Base-by-base conservation (phyloP, 2,797 vertebrate genomes). In the Coracias cyanogaster region DNA sequence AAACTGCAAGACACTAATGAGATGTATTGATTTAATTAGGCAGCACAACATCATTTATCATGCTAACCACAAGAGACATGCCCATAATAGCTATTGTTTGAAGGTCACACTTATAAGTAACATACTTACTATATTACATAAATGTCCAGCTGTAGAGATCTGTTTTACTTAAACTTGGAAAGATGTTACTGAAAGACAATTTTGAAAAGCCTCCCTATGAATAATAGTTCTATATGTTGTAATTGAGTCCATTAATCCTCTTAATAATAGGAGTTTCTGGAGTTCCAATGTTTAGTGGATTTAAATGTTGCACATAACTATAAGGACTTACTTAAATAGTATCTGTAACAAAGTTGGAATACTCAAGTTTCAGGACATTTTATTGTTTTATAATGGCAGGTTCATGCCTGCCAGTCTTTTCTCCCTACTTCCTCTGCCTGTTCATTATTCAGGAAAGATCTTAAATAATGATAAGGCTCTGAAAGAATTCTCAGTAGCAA, bases 11-110 rank as follows among this genome's bases (percentile, higher is more conserved):
- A 82, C 91, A 76, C 93, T 96, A 95, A 95, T 89, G 92, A 97
- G 67, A 33, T 82, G 29, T 28, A 85, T 51, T 78, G 82, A 97
- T 95, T 96, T 89, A 97, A 95, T 97, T 96, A 96, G 71, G 65
- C 92, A 49, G 55, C 1, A 0, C 84, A 92, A 73, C 51, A 91
- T 83, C 70, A 94, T 96, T 97, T 93, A 94, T 96, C 89, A 94
- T 55, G 37, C 64, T 80, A 97, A 91, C 43, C 92, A 48, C 51
- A 22, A 89, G 88, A 93, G 87, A 95, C 1, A 1, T 72, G 19
- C 69, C 90, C 86, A 24, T 15, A 87, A 55, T 89, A 82, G 86
- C 2, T 26, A 9, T 57, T 72, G 66, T 65, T 89, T 97, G 86
- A 97, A 97, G 95, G 93, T 95, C 91, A 92, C 61, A 65, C 73